phyloP scores from a whole-genome alignment of 2,113 vertebrate species.

The Hepsetus odoe region DNA sequence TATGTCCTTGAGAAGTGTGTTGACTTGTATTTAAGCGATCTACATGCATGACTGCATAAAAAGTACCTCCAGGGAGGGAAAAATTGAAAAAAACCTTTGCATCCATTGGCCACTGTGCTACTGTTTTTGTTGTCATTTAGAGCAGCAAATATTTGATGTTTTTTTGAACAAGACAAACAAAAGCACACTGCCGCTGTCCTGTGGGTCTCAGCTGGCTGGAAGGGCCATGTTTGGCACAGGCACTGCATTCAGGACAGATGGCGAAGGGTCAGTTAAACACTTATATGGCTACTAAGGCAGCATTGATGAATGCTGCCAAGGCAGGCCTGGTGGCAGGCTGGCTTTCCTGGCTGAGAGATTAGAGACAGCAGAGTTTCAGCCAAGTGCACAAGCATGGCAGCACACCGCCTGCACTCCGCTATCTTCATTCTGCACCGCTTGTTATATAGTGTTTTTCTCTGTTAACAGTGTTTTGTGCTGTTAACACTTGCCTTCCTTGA shows the following conservation, averaged over 20 bases:
- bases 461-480: neutral
- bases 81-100: neutral
- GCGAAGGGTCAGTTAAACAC: conserved; percentile 60
- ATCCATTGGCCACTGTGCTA: neutral
- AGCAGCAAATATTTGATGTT: conserved; percentile 45
- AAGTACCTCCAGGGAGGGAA: too few species aligned
- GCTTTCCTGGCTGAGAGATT: conserved; percentile 11
- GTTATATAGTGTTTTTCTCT: neutral
- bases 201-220: conserved; percentile 66
- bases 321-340: conserved; percentile 17
- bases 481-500: neutral
- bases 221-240: conserved; percentile 62
- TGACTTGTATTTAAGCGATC: too few species aligned
- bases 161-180: conserved; percentile 53
- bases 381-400: neutral
- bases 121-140: conserved; percentile 3
- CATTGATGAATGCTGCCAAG: conserved; percentile 28
- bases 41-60: too few species aligned
- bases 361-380: conserved; percentile 13
- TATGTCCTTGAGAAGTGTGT: too few species aligned
- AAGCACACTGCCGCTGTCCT: conserved; percentile 62
- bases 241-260: conserved; percentile 70
- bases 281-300: conserved; percentile 32
- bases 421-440: neutral
- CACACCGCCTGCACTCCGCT: conserved; percentile 4